These are phyloP conservation scores for Ormia ochracea DNA, from an alignment of 2,888 invertebrate genomes.

Conservation along the genomic window DNA sequence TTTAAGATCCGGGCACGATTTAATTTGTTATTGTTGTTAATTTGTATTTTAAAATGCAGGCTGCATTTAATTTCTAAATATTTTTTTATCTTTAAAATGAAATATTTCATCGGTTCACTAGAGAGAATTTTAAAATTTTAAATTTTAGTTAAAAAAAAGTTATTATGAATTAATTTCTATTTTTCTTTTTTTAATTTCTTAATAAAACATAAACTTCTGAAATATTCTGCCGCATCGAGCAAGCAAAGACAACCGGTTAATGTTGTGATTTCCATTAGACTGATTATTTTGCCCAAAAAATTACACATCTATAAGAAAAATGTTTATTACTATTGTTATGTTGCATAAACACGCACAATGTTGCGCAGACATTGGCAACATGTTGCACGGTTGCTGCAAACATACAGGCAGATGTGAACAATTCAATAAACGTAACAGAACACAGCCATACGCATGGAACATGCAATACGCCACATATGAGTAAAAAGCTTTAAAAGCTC, in stretches of 20 bases:
- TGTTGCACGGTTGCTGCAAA: constrained; percentile 16
- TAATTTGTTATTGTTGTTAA: background rate
- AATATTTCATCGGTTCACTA: background rate
- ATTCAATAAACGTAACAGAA: background rate
- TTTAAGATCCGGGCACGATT: constrained; percentile 12
- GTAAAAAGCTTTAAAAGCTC: constrained; percentile 42
- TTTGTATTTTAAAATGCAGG: background rate
- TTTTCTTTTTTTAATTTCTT: background rate
- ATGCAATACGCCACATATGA: background rate
- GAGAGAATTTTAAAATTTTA: background rate
- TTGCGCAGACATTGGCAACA: constrained; percentile 42
- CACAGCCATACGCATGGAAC: background rate
- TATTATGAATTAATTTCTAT: background rate
- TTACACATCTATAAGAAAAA: constrained; percentile 27
- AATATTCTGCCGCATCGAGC: background rate
- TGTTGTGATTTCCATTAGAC: constrained; percentile 54
- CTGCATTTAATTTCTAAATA: background rate
- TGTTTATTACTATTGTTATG: constrained; percentile 29
- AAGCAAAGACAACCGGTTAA: constrained; percentile 40
- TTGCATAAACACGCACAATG: constrained; percentile 31
- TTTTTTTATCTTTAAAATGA: background rate
- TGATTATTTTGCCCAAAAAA: constrained; percentile 54
- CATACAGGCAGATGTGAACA: background rate
- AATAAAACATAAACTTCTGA: background rate
- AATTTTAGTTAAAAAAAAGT: background rate